A percentile compares a stretch with the other conserved stretches of the same genome.
These are phyloP conservation scores for Danaus melanippus DNA, from an alignment of 1,140 invertebrate species.

Conservation along the genomic window DNA sequence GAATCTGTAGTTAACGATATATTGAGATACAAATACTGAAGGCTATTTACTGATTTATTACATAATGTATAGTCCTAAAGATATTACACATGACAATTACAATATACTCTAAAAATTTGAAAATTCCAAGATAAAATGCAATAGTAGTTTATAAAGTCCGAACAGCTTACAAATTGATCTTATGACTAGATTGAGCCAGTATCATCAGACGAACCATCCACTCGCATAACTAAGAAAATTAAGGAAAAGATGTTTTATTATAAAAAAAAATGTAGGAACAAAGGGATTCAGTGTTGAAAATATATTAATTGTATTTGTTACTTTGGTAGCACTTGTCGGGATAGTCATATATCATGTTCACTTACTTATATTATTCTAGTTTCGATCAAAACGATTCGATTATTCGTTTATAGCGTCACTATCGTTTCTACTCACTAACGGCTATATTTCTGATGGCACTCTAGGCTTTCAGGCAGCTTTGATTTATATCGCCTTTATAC, in stretches of 20 bases:
- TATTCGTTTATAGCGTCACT: conserved; percentile 58
- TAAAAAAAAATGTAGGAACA: conserved; percentile 62
- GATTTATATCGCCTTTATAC: too few relatives aligned
- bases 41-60: conserved; percentile 37
- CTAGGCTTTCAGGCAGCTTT: conserved; percentile 46
- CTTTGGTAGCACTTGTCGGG: conserved; percentile 25
- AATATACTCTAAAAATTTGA: conserved; percentile 53
- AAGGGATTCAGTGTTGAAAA: conserved; percentile 50
- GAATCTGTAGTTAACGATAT: conserved; percentile 41
- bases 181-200: conserved; percentile 72
- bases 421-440: conserved; percentile 49
- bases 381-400: conserved; percentile 61
- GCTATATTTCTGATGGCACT: conserved; percentile 66
- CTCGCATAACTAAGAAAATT: conserved; percentile 39
- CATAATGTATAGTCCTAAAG: conserved; percentile 36
- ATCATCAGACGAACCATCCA: conserved; percentile 48
- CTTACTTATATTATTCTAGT: conserved; percentile 47
- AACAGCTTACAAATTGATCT: conserved; percentile 65
- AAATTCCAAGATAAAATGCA: conserved; percentile 53
- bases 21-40: conserved; percentile 42
- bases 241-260: conserved; percentile 50
- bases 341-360: conserved; percentile 41
- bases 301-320: conserved; percentile 30
- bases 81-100: conserved; percentile 45
- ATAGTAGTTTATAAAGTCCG: conserved; percentile 49